Conservation (phyloP, 2,113 vertebrate genomes). For the Nyctibius bracteatus region DNA sequence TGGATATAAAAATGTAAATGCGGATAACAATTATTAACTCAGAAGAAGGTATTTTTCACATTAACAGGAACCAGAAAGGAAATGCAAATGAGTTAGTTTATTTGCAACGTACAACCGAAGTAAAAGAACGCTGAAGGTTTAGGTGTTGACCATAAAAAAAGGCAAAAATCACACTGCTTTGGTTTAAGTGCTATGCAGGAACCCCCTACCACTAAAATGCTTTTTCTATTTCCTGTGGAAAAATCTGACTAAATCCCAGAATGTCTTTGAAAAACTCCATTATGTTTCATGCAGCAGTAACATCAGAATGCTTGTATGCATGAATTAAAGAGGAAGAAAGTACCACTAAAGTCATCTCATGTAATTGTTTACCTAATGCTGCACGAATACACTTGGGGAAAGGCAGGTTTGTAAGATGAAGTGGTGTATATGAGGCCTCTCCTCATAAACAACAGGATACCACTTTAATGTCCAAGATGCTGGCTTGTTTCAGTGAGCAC, state of each 20-base stretch:
- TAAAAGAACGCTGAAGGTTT: background rate
- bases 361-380: slow-evolving; percentile 86
- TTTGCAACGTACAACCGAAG: background rate
- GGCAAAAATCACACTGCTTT: background rate
- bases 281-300: slow-evolving; percentile 71
- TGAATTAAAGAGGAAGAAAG: slow-evolving; percentile 74
- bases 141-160: slow-evolving; percentile 29
- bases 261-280: slow-evolving; percentile 71
- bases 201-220: slow-evolving; percentile 49
- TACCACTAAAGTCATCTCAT: slow-evolving; percentile 78
- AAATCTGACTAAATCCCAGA: slow-evolving; percentile 65
- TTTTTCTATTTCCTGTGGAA: slow-evolving; percentile 55
- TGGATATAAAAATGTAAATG: slow-evolving; percentile 71
- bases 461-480: slow-evolving; percentile 89
- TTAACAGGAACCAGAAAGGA: slow-evolving; percentile 15
- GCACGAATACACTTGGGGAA: slow-evolving; percentile 78
- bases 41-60: slow-evolving; percentile 37
- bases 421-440: slow-evolving; percentile 81
- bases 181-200: slow-evolving; percentile 11
- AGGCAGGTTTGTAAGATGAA: slow-evolving; percentile 84
- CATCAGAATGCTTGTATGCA: slow-evolving; percentile 63
- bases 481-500: slow-evolving; percentile 87
- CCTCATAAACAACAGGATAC: slow-evolving; percentile 86
- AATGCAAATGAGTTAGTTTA: slow-evolving; percentile 22
- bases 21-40: slow-evolving; percentile 54